Conservation (phyloP, 2,888 invertebrate genomes). For the Sisyra terminalis region DNA sequence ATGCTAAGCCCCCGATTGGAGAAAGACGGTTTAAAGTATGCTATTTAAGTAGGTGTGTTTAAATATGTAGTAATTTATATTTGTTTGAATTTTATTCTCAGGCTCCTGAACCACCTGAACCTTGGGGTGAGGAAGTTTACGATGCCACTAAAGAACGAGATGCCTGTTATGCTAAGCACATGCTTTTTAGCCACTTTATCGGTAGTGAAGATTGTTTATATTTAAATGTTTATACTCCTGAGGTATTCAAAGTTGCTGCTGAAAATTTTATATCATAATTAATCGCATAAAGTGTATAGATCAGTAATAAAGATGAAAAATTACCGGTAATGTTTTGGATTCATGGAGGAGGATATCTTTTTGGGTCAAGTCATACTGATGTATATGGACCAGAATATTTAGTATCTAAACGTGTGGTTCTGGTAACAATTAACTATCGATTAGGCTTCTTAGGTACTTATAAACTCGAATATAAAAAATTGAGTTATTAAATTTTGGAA, state of each 20-base stretch:
- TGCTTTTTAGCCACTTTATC: neutral
- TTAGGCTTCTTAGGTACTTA: constrained; percentile 2
- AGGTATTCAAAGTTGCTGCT: no score
- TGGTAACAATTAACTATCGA: constrained; percentile 3
- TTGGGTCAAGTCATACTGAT: neutral
- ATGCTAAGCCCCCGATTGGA: no score
- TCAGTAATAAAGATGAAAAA: neutral
- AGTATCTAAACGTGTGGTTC: constrained; percentile 1
- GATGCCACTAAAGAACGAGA: neutral
- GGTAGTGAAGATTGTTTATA: neutral
- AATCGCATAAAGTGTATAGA: neutral
- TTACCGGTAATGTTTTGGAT: constrained; percentile 3
- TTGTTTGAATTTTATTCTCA: neutral
- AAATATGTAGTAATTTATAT: no score
- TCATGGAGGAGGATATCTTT: neutral
- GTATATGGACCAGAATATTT: constrained; percentile 1
- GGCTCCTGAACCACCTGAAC: neutral
- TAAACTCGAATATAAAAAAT: no score
- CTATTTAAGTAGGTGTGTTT: no score
- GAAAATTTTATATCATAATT: neutral
- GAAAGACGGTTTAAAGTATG: no score
- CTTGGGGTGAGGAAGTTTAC: neutral
- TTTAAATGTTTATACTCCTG: neutral
- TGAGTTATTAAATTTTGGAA: no score
- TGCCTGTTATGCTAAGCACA: neutral